Base-by-base conservation (phyloP, 2,113 vertebrate genomes). In the Entomyzon cyanotis region DNA sequence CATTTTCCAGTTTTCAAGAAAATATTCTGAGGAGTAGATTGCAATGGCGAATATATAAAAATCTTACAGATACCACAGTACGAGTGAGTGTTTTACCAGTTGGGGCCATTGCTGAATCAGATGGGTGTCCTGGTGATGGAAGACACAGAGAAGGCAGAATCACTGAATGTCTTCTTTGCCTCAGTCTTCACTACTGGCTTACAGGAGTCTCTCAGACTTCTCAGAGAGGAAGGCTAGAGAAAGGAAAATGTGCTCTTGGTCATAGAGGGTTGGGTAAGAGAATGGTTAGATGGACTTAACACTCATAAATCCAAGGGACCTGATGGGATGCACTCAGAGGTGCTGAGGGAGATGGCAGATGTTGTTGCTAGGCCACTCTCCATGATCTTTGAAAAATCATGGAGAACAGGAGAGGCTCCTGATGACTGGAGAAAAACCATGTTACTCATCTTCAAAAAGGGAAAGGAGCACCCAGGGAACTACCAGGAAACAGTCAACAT, bases 401-500 rank as follows among this genome's bases (percentile, higher is more conserved):
- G 27, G 24, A 71, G 14, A 71, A 25, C 15, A 21, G 23, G 28
- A 63, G n/a, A 63, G 2, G 14, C 23, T 41, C 10, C 24, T 55
- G 30, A 30, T 30, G 41, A 24, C 23, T 35, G 20, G 8, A 46
- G 23, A 78, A 78, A 62, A 53, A 10, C 5, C 20, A n/a, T 7
- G 15, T 20, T 62, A 25, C 8, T 47, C 12, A 41, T 41, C 41
- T n/a, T 87, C 20, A 47, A 41, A 70, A n/a, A 21, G 3, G 24
- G 25, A 59, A 68, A 59, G 31, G 11, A 59, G 7, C 7, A n/a
- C 28, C 10, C 0, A 0, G 5, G 28, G 20, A 62, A 47, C 25
- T 23, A 25, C 8, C 0, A 2, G 20, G 46, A 83, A 60, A 37
- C 7, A 22, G 27, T 28, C 23, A 70, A 20, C 12, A 23, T 13